These are phyloP conservation scores for Phainopepla nitens DNA, from an alignment of 2,113 vertebrate genomes.

Conservation along the genomic window DNA sequence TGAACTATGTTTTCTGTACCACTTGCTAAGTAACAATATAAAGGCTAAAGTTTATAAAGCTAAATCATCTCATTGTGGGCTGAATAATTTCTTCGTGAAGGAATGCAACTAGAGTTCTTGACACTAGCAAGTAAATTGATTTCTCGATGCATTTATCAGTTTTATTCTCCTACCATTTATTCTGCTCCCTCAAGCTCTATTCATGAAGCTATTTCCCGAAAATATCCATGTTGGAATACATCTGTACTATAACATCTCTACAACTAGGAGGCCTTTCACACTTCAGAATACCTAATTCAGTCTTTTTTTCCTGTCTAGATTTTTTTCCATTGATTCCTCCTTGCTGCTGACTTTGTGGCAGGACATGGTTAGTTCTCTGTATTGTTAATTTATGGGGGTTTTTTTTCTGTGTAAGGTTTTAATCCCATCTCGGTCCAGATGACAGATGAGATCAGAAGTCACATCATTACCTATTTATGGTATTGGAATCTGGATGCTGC, in stretches of 20 bases:
- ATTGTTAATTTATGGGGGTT: accelerated
- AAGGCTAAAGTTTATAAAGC: not conserved
- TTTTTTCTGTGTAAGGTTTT: not conserved
- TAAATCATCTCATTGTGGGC: not conserved
- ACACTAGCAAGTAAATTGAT: not conserved
- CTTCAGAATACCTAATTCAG: not conserved
- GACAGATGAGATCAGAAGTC: not conserved
- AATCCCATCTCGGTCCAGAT: not conserved
- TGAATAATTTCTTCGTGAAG: not conserved
- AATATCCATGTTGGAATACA: not conserved
- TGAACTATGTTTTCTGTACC: not conserved
- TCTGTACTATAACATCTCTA: not conserved
- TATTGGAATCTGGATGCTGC: not conserved
- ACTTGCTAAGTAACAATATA: not conserved
- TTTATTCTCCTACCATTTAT: not conserved
- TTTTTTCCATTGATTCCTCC: not conserved
- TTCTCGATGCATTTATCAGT: not conserved
- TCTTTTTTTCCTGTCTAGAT: not conserved
- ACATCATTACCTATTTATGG: not conserved
- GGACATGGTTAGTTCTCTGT: not conserved
- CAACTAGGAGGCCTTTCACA: not conserved
- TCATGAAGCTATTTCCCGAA: not conserved
- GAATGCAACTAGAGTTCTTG: not conserved
- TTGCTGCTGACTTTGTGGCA: not conserved
- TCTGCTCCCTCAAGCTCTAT: not conserved